A percentile compares a stretch with the other conserved stretches of the same genome.
Evolutionary conservation across 2,113 vertebrate species (phyloP).

Genomic region (Rhinolophus ferrumequinum): DNA sequence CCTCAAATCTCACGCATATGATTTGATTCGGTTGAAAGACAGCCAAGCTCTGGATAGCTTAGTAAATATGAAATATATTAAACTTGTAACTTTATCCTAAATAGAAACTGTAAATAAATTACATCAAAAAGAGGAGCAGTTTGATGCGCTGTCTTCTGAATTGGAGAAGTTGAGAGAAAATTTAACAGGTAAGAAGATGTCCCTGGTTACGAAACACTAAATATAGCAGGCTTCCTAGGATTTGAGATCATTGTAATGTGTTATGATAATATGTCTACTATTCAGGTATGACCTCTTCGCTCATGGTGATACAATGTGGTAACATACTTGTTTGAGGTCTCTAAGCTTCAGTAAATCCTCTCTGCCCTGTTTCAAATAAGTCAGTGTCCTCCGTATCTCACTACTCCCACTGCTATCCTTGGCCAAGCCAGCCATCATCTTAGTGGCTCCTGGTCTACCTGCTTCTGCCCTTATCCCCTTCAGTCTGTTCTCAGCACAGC

Average conservation of each 20-base stretch:
- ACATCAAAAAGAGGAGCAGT: constrained; percentile 91
- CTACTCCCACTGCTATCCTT: background rate
- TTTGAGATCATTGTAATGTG: background rate
- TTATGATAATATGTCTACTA: background rate
- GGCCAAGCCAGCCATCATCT: background rate
- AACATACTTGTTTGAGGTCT: background rate
- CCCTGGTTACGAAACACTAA: background rate
- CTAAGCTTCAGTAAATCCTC: background rate
- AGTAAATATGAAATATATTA: constrained; percentile 55
- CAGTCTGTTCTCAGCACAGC: background rate
- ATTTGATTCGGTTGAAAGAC: background rate
- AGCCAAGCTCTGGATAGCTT: background rate
- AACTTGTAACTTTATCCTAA: constrained; percentile 72
- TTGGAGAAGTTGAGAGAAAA: constrained; percentile 88
- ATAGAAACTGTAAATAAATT: constrained; percentile 92
- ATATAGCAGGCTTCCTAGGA: background rate
- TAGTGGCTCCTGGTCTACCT: background rate
- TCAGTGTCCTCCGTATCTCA: background rate
- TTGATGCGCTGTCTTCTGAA: constrained; percentile 87
- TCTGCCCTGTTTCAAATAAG: background rate
- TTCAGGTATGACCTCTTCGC: background rate
- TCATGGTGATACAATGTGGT: background rate
- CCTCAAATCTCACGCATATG: background rate
- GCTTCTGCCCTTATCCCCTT: background rate
- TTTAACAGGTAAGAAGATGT: constrained; percentile 83